phyloP scores from a whole-genome alignment of 2,797 vertebrate species.

The Ctenopoma kingsleyae region DNA sequence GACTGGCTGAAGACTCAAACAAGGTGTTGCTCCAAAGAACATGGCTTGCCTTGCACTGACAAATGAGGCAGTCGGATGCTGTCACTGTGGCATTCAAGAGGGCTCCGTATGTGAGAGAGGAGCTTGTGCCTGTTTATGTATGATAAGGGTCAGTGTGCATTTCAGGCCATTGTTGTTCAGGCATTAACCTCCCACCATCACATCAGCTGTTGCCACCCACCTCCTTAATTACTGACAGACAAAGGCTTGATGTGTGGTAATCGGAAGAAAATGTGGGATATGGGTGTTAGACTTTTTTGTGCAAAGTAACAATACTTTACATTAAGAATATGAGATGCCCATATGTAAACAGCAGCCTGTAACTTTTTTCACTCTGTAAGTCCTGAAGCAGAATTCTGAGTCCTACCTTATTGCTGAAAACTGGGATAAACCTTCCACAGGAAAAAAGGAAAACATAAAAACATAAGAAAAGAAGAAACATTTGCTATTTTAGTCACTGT shows the following conservation, averaged over 20 bases:
- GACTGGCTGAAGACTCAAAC: slow-evolving; percentile 7
- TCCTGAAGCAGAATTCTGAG: no score
- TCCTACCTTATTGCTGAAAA: no score
- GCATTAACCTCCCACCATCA: slow-evolving; percentile 41
- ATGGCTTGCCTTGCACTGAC: slow-evolving; percentile 61
- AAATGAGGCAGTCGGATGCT: slow-evolving; percentile 49
- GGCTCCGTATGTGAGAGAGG: slow-evolving; percentile 25
- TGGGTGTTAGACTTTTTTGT: neutral
- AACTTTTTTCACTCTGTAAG: no score
- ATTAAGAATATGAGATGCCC: no score
- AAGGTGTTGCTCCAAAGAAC: slow-evolving; percentile 32
- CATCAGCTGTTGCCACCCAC: slow-evolving; percentile 52
- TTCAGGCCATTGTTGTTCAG: slow-evolving; percentile 58
- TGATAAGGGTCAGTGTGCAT: slow-evolving; percentile 74
- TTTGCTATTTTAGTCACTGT: no score
- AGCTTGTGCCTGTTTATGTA: slow-evolving; percentile 58
- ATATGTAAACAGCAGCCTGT: no score
- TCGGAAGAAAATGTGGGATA: neutral
- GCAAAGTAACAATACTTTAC: no score
- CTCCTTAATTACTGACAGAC: slow-evolving; percentile 46
- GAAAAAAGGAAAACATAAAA: no score
- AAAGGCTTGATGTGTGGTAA: slow-evolving; percentile 37
- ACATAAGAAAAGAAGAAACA: no score
- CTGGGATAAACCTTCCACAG: no score
- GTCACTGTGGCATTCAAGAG: slow-evolving; percentile 67